These are phyloP conservation scores for Cololabis saira DNA, from an alignment of 2,113 vertebrate genomes.

Conservation along the genomic window DNA sequence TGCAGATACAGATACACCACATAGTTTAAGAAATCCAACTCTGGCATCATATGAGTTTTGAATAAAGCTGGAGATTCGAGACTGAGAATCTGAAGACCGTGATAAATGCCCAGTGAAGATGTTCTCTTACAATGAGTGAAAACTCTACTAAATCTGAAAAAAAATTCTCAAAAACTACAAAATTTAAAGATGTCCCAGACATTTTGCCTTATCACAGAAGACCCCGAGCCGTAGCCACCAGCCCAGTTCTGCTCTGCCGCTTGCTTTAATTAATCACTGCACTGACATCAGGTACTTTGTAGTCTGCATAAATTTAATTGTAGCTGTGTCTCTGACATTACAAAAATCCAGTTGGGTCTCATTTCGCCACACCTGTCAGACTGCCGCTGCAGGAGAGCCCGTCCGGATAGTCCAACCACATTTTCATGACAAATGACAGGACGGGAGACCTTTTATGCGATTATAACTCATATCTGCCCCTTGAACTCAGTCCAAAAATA, in stretches of 20 bases:
- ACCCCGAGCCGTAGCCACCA: constrained; percentile 16
- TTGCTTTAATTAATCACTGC: constrained; percentile 55
- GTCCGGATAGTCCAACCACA: background rate
- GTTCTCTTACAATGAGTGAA: constrained; percentile 25
- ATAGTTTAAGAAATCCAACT: background rate
- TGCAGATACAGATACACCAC: background rate
- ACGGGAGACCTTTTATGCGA: constrained; percentile 2
- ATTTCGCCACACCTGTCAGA: constrained; percentile 1
- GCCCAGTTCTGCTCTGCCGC: constrained; percentile 49
- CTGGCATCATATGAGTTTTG: constrained; percentile 1
- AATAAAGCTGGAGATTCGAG: background rate
- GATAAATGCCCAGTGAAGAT: background rate
- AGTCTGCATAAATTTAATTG: constrained; percentile 37
- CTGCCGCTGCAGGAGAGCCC: background rate
- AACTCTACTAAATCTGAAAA: constrained; percentile 26
- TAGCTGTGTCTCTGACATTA: constrained; percentile 11
- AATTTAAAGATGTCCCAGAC: background rate
- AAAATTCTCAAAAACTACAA: constrained; percentile 6
- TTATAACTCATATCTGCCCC: constrained; percentile 18
- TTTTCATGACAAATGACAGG: constrained; percentile 15
- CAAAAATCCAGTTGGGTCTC: constrained; percentile 13
- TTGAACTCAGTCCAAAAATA: constrained; percentile 33
- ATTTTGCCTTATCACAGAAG: constrained; percentile 40
- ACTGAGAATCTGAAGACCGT: background rate
- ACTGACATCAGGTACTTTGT: constrained; percentile 20